Base-by-base conservation (phyloP, 1,140 invertebrate genomes). In the Triops cancriformis region DNA sequence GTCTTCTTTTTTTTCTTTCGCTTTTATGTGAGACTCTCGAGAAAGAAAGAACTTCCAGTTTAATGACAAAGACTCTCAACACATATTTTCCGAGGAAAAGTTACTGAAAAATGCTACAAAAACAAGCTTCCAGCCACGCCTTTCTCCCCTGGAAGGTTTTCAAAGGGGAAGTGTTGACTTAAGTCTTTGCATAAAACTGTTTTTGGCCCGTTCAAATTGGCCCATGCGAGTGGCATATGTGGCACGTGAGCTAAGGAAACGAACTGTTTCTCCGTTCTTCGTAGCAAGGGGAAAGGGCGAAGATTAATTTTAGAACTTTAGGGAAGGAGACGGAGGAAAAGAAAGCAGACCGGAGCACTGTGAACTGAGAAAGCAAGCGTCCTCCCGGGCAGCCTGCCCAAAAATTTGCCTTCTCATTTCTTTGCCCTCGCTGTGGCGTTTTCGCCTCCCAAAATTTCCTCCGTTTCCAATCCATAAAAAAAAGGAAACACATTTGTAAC, bases 1-100 rank as follows among this genome's bases (percentile, higher is more conserved):
- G 95, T 94, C 26, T 74, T 12, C 26, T 26, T 18, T 7, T 76
- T 72, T 75, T 41, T 45, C 73, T 75, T 74, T 74, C 27, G 23
- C 23, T 26, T 6, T 64, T 64, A 64, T 64, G 18, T 10, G 10
- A n/a, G 18, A 64, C 14, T 6, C 0, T 37, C 31, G 31, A 64
- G n/a, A 64, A 64, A 64, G 23, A 64, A 64, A 18, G 23, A 1
- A 12, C 43, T 18, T 23, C 6, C 51, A 64, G 51, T 9, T 64
- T 64, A 64, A 64, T 23, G 51, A 64, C 51, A 64, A 64, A 64
- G 51, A n/a, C 51, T 64, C 7, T 64, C 51, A 64, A 64, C n/a
- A 7, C n/a, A 64, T 64, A 64, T n/a, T 64, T 64, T 64, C 51
- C 18, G 23, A 64, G 51, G 51, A 64, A 64, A 64, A 64, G 14